These are phyloP conservation scores for Hermodice carunculata DNA, from an alignment of 2,888 invertebrate species.

Conservation along the genomic window DNA sequence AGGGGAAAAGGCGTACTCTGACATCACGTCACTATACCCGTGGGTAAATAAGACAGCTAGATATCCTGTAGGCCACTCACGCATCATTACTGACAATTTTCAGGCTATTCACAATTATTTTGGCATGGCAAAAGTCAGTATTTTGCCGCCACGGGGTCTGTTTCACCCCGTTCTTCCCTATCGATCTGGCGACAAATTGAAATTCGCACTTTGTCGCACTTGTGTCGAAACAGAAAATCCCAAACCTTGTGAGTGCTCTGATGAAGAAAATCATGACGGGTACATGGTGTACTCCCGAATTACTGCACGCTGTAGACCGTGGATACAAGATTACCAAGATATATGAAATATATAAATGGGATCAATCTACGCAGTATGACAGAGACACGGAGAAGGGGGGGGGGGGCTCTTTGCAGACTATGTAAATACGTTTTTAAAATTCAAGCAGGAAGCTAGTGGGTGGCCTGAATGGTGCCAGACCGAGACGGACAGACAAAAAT, in stretches of 20 bases:
- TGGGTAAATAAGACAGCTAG: conserved; percentile 43
- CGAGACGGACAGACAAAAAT: conserved; percentile 36
- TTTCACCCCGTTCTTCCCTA: conserved; percentile 50
- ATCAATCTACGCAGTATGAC: conserved; percentile 38
- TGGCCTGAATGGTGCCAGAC: conserved; percentile 35
- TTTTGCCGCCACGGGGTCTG: conserved; percentile 43
- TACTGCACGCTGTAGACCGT: conserved; percentile 49
- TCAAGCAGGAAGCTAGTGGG: conserved; percentile 41
- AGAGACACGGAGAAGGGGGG: conserved; percentile 32
- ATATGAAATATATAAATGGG: background rate
- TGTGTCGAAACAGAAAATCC: conserved; percentile 49
- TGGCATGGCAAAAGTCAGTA: conserved; percentile 38
- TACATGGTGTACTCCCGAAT: conserved; percentile 57
- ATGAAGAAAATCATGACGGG: conserved; percentile 34
- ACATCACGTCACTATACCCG: conserved; percentile 51
- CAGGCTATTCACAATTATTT: conserved; percentile 30
- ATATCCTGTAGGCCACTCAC: conserved; percentile 38
- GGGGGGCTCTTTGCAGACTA: conserved; percentile 50
- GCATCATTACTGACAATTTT: conserved; percentile 32
- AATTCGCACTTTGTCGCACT: conserved; percentile 58
- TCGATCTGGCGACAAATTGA: conserved; percentile 46
- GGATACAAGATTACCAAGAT: conserved; percentile 54
- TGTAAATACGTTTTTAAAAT: conserved; percentile 45
- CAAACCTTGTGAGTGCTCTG: background rate
- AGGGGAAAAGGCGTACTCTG: conserved; percentile 46